A percentile compares a stretch with the other conserved stretches of the same genome.
Evolutionary conservation across 92 coral and sea anemone genomes (phyloP).

Genomic region (Siderastrea radians): DNA sequence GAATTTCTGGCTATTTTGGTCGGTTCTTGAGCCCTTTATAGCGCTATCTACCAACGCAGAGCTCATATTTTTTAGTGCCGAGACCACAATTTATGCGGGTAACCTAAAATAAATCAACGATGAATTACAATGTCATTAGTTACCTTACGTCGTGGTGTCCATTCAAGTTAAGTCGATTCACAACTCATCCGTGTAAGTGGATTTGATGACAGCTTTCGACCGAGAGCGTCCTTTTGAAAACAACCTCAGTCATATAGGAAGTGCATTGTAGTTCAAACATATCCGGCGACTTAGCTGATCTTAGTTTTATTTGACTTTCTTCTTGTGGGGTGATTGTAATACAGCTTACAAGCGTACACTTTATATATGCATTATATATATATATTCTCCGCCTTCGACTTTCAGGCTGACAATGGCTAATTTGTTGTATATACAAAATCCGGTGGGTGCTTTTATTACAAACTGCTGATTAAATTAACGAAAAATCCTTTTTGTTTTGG

Average conservation of each 20-base stretch:
- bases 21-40: constrained; percentile 32
- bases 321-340: constrained; percentile 25
- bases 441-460: constrained; percentile 69
- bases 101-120: constrained; percentile 40
- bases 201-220: constrained; percentile 43
- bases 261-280: neutral
- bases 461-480: constrained; percentile 68
- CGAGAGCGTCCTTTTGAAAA: constrained; percentile 29
- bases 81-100: constrained; percentile 35
- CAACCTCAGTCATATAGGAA: constrained; percentile 17
- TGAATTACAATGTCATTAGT: constrained; percentile 47
- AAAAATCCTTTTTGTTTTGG: constrained; percentile 49
- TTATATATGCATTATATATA: constrained; percentile 19
- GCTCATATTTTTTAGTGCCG: constrained; percentile 25
- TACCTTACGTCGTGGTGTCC: constrained; percentile 32
- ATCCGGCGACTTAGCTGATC: constrained; percentile 10
- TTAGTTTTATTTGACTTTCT: constrained; percentile 6
- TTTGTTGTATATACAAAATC: constrained; percentile 87
- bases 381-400: constrained; percentile 95
- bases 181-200: constrained; percentile 65
- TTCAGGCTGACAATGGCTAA: constrained; percentile 83
- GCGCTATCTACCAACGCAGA: constrained; percentile 42
- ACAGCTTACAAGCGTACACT: constrained; percentile 17
- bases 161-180: constrained; percentile 58
- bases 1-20: constrained; percentile 38